phyloP scores from a whole-genome alignment of 2,888 invertebrate genomes.

The Leucophenga montana region DNA sequence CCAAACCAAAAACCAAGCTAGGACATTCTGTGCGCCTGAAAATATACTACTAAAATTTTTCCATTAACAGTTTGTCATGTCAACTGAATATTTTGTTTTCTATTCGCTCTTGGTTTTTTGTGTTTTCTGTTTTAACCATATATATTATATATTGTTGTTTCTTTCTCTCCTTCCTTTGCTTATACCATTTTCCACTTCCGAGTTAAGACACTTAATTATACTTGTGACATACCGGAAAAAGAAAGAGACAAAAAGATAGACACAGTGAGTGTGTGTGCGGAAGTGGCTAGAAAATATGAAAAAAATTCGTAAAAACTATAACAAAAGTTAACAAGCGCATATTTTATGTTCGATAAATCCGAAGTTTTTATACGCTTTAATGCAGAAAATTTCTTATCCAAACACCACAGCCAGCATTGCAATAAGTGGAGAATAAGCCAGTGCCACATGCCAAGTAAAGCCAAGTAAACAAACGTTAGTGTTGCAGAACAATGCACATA shows the following conservation, averaged over 20 bases:
- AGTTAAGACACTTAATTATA: conserved; percentile 23
- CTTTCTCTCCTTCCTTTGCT: not conserved
- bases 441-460: too few species aligned
- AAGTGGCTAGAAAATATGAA: not conserved
- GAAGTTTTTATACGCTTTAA: too few species aligned
- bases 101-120: not conserved
- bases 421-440: too few species aligned
- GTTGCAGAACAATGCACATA: too few species aligned
- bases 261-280: not conserved
- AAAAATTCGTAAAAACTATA: conserved; percentile 3
- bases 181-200: conserved; percentile 12
- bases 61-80: conserved; percentile 24
- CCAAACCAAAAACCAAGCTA: not conserved
- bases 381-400: too few species aligned
- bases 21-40: conserved; percentile 4
- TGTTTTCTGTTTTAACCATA: not conserved
- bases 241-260: not conserved
- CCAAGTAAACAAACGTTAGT: too few species aligned
- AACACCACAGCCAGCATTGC: too few species aligned
- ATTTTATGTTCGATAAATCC: too few species aligned
- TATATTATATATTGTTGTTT: not conserved
- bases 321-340: not conserved
- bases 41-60: conserved; percentile 15
- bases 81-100: not conserved
- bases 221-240: not conserved